Conservation (phyloP, 2,888 invertebrate species). For the Ormyrus pomaceus region DNA sequence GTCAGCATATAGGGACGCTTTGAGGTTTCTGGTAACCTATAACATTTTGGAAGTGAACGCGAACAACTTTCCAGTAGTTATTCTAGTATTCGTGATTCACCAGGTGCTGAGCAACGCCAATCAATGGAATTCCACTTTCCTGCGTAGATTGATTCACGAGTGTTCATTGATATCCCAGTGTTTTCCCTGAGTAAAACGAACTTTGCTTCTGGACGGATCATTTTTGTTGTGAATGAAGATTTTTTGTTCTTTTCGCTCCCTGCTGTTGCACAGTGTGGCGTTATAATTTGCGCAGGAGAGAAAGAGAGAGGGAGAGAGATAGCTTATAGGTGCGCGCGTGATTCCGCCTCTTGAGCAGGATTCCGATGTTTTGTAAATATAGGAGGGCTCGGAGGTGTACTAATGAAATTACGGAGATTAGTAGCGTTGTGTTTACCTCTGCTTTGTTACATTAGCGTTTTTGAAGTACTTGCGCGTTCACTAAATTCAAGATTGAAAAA, state of each 20-base stretch:
- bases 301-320: neutral
- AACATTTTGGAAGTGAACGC: too few species aligned
- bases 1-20: too few species aligned
- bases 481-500: neutral
- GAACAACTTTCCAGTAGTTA: too few species aligned
- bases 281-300: slow-evolving; percentile 34
- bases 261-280: slow-evolving; percentile 24
- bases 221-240: too few species aligned
- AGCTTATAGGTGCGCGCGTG: slow-evolving; percentile 28
- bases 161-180: neutral
- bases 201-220: too few species aligned
- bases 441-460: slow-evolving; percentile 14
- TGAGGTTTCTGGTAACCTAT: too few species aligned
- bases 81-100: neutral
- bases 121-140: neutral
- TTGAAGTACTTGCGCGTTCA: neutral
- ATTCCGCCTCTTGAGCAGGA: slow-evolving; percentile 35
- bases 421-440: neutral
- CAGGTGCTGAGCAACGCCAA: neutral
- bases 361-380: slow-evolving; percentile 46
- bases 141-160: neutral
- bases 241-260: too few species aligned
- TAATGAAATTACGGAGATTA: slow-evolving; percentile 47
- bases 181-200: too few species aligned
- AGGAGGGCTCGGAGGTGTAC: neutral